Percentiles rank a stretch among this genome's conserved stretches.
These are phyloP conservation scores for Oppia nitens DNA, from an alignment of 1,140 invertebrate genomes.

Conservation along the genomic window DNA sequence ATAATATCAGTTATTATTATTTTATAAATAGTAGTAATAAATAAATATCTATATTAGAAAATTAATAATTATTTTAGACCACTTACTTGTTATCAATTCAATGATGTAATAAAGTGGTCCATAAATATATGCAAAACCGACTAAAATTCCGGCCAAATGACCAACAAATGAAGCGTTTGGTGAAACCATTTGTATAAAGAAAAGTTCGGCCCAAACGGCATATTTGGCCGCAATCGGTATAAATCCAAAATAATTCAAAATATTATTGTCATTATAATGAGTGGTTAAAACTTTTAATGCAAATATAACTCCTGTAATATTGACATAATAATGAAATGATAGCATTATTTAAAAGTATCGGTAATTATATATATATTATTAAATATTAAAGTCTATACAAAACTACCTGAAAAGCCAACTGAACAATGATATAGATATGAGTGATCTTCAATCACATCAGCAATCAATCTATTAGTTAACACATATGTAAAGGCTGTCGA, in stretches of 20 bases:
- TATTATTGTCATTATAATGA: conserved; percentile 28
- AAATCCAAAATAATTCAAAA: conserved; percentile 27
- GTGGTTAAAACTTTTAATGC: conserved; percentile 47
- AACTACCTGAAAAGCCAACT: conserved; percentile 43
- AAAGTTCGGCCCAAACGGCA: conserved; percentile 47
- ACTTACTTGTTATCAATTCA: conserved; percentile 23
- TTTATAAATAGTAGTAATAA: no score
- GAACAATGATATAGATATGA: conserved; percentile 39
- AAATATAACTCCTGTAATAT: conserved; percentile 36
- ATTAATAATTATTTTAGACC: not conserved
- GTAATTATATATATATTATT: conserved; percentile 7
- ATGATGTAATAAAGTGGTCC: conserved; percentile 40
- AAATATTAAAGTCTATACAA: conserved; percentile 1
- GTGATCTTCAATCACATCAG: conserved; percentile 21
- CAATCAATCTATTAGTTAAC: conserved; percentile 26
- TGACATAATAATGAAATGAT: conserved; percentile 13
- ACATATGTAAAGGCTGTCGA: conserved; percentile 39
- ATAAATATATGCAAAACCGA: conserved; percentile 43
- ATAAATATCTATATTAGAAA: not conserved
- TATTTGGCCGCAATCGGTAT: conserved; percentile 38
- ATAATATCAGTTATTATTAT: no score
- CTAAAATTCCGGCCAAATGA: conserved; percentile 49
- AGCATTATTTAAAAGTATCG: not conserved
- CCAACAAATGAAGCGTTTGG: conserved; percentile 43
- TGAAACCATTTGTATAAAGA: conserved; percentile 45